Evolutionary conservation across 2,888 invertebrate genomes (phyloP).

Genomic region (Andrena minutula): DNA sequence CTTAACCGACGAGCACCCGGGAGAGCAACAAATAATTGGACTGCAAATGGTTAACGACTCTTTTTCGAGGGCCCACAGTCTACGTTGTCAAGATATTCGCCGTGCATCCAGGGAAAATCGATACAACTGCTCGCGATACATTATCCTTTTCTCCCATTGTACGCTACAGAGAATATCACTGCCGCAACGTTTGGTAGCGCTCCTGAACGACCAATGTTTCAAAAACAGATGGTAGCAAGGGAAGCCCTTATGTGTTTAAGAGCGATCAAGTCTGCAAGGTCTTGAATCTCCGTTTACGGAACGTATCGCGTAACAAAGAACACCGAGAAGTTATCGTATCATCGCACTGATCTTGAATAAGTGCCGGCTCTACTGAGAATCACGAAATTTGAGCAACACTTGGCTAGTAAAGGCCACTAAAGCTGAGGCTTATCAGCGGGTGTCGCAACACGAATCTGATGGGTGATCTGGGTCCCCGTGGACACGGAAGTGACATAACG

Average conservation of each 20-base stretch:
- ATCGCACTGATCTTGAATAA: too few species aligned
- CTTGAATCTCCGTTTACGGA: background rate
- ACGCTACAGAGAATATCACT: constrained; percentile 36
- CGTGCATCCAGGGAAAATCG: constrained; percentile 43
- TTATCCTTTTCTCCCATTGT: constrained; percentile 45
- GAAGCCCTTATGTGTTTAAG: background rate
- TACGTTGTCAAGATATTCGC: constrained; percentile 18
- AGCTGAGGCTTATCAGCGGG: too few species aligned
- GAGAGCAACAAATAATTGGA: constrained; percentile 25
- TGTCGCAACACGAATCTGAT: background rate
- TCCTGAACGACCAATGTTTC: constrained; percentile 32
- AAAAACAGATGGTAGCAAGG: background rate
- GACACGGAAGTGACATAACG: background rate
- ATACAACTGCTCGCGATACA: constrained; percentile 44
- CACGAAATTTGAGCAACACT: too few species aligned
- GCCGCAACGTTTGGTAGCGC: constrained; percentile 40
- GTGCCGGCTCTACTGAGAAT: too few species aligned
- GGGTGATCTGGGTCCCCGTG: background rate
- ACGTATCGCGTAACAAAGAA: background rate
- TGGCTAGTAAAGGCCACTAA: too few species aligned
- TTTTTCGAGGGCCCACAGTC: background rate
- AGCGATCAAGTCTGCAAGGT: background rate
- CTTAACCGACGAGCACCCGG: background rate
- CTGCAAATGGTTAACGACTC: constrained; percentile 27
- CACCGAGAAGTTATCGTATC: too few species aligned